Base-by-base conservation (phyloP, 2,113 vertebrate genomes). In the Raja brachyura region DNA sequence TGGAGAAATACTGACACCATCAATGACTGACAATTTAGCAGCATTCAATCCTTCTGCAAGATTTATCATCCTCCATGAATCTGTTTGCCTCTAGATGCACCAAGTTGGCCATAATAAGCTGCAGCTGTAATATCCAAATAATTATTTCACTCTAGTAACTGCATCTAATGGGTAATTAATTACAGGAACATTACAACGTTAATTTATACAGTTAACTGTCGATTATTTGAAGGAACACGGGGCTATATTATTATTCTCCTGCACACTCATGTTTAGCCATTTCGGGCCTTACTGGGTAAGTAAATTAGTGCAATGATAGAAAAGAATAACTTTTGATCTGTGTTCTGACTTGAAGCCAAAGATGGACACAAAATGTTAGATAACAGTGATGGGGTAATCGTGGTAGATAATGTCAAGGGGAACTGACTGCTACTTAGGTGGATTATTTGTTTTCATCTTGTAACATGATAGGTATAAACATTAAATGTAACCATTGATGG, bases 91-190 rank as follows among this genome's bases (percentile, higher is more conserved):
- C 90, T 7, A 54, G 39, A 73, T 31, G 31, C 33, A 14, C 90
- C 25, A 73, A 74, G 90, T 92, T 92, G 33, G 14, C 90, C 68
- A 54, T 92, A 92, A 92, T 92, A 92, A 73, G 68, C 90, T 92
- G 66, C 90, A 92, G 90, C 90, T 92, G 90, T 92, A 92, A 92
- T 92, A 92, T 74, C 70, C 68, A 92, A 92, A 92, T 92, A 92
- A 92, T 92, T 68, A 92, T 92, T 92, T 92, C 90, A 92, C 90
- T 92, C 90, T 54, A 73, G 68, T 92, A 92, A 92, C 90, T 92
- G 90, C 70, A 92, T 92, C 90, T 92, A 92, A 92, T 92, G 90
- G 33, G 90, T 73, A 92, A 73, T 92, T 92, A 92, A 92, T 92
- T 92, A 92, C 63, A 92, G 66, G 68, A 73, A 54, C 68, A 92